phyloP scores from a whole-genome alignment of 2,113 vertebrate species.

The Jacana jacana region DNA sequence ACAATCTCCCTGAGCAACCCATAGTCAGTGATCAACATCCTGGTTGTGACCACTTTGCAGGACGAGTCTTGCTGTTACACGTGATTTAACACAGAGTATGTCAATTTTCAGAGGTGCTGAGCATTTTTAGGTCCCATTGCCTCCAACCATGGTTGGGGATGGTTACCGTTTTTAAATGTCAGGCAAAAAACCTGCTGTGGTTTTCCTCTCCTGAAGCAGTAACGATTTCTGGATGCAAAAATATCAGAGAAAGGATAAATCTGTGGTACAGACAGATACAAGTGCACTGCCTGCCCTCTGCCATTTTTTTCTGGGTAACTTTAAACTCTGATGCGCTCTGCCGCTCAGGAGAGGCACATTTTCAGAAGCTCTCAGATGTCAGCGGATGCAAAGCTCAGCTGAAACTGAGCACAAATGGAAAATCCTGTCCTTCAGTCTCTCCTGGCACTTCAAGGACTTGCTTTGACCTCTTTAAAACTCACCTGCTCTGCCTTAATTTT shows the following conservation, averaged over 20 bases:
- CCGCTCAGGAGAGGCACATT: background rate
- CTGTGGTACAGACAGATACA: background rate
- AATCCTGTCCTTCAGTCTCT: background rate
- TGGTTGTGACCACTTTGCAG: background rate
- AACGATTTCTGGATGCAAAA: background rate
- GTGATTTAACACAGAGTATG: background rate
- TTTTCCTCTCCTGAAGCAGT: background rate
- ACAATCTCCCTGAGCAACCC: background rate
- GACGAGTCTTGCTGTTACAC: background rate
- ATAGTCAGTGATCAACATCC: background rate
- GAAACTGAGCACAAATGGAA: constrained; percentile 46
- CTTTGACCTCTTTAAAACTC: background rate
- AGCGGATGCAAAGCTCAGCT: constrained; percentile 13
- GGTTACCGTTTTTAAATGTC: background rate
- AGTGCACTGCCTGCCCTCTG: background rate
- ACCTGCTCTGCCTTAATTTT: background rate
- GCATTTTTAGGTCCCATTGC: background rate
- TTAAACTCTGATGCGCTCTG: constrained; percentile 18
- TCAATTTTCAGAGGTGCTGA: background rate
- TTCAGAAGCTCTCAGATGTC: constrained; percentile 49
- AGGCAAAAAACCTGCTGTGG: background rate
- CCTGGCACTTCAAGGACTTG: background rate
- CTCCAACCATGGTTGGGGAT: background rate
- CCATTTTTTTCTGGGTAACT: constrained; percentile 35
- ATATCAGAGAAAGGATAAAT: background rate